Evolutionary conservation across 2,113 vertebrate species (phyloP), one percentile per base, ranked within the genome.

Genomic region (Periophthalmus modestus): DNA sequence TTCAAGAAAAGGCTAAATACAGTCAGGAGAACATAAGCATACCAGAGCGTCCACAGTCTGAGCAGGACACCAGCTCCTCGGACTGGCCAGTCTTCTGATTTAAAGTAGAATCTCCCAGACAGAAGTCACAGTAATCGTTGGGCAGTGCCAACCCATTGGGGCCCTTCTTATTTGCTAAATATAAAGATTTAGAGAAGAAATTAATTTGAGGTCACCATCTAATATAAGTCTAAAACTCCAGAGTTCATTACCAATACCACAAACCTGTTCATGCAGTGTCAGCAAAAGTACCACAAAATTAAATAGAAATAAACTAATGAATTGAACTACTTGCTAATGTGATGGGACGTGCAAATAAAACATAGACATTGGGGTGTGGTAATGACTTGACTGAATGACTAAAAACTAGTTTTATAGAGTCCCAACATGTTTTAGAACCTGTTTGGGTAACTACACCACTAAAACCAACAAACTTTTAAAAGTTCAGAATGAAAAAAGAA

Each of bases 51-150:
- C 97, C 97, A 3, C 97, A 99, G 92, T 99, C 97, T 0, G 97
- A 99, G 86, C 97, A 99, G 0, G 97, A 99, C 62, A 99, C 97
- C 43, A 99, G 87, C 86, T 97, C 97, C 79, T 99, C 97, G 0
- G 97, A 95, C 24, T 98, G 97, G 0, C 95, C 97, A 0, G 97
- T 99, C 73, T 99, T 99, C 93, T 99, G 98, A 91, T 99, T 99
- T 89, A 98, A 94, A 80, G 96, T 96, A 39, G 97, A 99, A 78
- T 98, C 97, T 0, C 97, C 97, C 86, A 99, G 89, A 80, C 97
- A 99, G 92, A 99, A 99, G 81, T 99, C 97, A 0, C 97, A 99
- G 92, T 99, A 99, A 83, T 99, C 97, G 84, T 99, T 99, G 83
- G 97, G 97, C 70, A 97, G 66, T 0, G 97, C 97, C 83, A 99